Conservation (phyloP, 2,113 vertebrate genomes). For the Platichthys flesus region DNA sequence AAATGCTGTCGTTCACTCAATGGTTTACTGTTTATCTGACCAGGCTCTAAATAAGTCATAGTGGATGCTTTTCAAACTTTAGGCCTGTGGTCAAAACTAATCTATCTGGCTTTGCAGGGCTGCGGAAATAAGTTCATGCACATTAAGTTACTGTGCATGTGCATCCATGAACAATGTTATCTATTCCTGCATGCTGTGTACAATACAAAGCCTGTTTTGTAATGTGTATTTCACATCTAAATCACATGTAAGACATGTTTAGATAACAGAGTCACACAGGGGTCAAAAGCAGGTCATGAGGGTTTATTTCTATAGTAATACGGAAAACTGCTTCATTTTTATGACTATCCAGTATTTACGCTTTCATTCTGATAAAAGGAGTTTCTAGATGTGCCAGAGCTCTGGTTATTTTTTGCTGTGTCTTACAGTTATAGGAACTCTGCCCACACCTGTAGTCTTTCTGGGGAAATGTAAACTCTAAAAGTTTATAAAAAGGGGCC, state of each 20-base stretch:
- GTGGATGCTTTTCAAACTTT: neutral
- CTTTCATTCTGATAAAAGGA: neutral
- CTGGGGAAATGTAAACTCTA: constrained; percentile 17
- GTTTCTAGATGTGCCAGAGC: neutral
- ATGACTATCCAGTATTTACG: neutral
- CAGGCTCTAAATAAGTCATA: neutral
- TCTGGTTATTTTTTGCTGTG: neutral
- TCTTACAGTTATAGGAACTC: constrained; percentile 21
- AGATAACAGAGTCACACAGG: neutral
- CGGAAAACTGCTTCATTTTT: neutral
- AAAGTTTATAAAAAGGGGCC: constrained; percentile 49
- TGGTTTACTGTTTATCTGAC: neutral
- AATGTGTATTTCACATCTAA: neutral
- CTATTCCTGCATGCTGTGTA: neutral
- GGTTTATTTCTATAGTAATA: neutral
- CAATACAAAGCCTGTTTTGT: neutral
- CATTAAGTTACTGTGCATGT: neutral
- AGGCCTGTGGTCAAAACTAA: neutral
- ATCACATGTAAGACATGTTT: neutral
- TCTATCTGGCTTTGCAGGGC: neutral
- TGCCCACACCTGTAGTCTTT: constrained; percentile 8
- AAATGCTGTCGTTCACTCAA: no score
- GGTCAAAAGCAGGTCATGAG: neutral
- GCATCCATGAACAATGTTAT: neutral
- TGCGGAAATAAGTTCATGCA: neutral